phyloP scores from a whole-genome alignment of 2,113 vertebrate species.

The Diadophis punctatus region DNA sequence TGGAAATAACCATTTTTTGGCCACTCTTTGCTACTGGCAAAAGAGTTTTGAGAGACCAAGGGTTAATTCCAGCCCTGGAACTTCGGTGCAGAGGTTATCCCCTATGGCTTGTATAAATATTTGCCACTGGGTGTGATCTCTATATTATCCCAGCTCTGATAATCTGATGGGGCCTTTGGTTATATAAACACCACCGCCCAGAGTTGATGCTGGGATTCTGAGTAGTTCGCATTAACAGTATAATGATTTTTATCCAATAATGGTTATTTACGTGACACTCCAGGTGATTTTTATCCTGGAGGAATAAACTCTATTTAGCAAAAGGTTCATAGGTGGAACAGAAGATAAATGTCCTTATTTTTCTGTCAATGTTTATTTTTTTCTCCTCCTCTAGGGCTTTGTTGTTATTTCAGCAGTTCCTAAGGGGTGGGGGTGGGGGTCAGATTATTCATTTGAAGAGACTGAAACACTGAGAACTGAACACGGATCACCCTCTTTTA shows the following conservation, averaged over 20 bases:
- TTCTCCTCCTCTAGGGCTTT: background rate
- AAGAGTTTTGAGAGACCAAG: background rate
- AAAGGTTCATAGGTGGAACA: background rate
- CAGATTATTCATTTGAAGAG: background rate
- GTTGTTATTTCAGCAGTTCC: background rate
- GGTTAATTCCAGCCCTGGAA: background rate
- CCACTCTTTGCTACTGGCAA: background rate
- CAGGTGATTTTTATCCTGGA: background rate
- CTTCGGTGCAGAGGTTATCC: background rate
- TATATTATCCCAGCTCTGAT: background rate
- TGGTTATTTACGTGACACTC: background rate
- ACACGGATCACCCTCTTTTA: background rate
- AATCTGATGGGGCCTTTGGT: background rate
- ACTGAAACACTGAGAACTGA: background rate
- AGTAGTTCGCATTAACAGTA: background rate
- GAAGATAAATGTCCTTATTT: background rate
- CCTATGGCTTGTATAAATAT: background rate
- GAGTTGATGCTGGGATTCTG: background rate
- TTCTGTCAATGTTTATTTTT: background rate
- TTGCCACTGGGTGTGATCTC: background rate
- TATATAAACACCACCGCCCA: background rate
- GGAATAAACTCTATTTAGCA: background rate
- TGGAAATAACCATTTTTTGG: background rate
- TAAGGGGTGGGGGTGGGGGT: background rate
- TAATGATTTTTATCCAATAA: background rate